phyloP scores from a whole-genome alignment of 2,888 invertebrate species.

The Heteropelma amictum region DNA sequence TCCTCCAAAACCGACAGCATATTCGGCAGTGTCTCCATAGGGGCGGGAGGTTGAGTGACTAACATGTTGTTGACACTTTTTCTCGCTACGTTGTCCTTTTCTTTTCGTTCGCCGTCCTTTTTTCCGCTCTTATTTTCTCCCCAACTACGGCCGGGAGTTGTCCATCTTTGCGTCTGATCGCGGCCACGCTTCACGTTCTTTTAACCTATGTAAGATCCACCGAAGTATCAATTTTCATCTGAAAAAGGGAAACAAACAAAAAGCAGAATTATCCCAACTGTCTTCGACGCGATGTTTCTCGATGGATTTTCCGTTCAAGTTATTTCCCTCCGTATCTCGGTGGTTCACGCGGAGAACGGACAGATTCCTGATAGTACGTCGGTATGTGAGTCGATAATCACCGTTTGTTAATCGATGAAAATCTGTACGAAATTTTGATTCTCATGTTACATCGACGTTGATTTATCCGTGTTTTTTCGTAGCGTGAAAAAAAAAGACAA shows the following conservation, averaged over 20 bases:
- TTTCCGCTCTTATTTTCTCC: conserved; percentile 10
- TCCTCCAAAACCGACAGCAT: conserved; percentile 87
- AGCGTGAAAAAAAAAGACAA: no score
- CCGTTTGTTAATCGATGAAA: no score
- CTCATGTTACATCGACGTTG: no score
- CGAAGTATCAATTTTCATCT: conserved; percentile 75
- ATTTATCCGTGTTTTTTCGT: no score
- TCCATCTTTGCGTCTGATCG: conserved; percentile 51
- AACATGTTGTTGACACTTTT: conserved; percentile 65
- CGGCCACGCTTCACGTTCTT: conserved; percentile 31
- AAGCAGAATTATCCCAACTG: background rate
- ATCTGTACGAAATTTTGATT: no score
- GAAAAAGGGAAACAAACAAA: conserved; percentile 52
- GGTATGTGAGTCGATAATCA: no score
- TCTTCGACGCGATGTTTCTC: background rate
- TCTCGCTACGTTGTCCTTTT: background rate
- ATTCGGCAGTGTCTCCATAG: conserved; percentile 78
- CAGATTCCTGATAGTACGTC: no score
- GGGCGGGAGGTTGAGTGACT: conserved; percentile 71
- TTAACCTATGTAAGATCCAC: conserved; percentile 73
- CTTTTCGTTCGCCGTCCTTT: background rate
- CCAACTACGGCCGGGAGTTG: conserved; percentile 53
- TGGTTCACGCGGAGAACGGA: no score
- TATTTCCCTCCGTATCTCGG: no score
- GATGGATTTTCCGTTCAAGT: no score